Base-by-base conservation (phyloP, 2,888 invertebrate genomes). In the Lasioglossum figueresi region DNA sequence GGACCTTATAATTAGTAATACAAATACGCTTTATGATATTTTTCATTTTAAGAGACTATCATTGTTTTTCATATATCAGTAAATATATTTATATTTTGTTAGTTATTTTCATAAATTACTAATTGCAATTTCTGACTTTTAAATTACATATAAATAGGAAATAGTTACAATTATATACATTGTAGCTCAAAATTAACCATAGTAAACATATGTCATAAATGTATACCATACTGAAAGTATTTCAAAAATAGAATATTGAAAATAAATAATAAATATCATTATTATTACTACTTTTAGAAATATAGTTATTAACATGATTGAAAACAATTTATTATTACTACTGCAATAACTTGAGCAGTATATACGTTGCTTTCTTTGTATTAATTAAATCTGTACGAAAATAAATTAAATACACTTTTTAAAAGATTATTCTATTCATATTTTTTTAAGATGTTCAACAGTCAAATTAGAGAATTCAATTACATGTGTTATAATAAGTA, bases 401-500 rank as follows among this genome's bases (percentile, higher is more conserved):
- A 6, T 31, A 31, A n/a, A 40, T 40, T 52, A 40, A 31, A 37
- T n/a, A 52, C 19, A 70, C 37, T 37, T 40, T 23, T 52, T 40
- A 77, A n/a, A 4, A 52, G 3, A 45, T 45, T 3, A 52, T 70
- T 77, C 27, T 66, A 27, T 52, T 70, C 27, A 37, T 27, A 37
- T 16, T 37, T 70, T 70, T 23, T 52, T 6, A 2, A 52, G 8
- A 43, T 27, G 43, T 6, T 70, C 56, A 19, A 40, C 23, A 40
- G n/a, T 19, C 27, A 40, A 81, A 73, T 40, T 43, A 71, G 40
- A 71, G 8, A 27, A 23, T 77, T 66, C 19, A 34, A 34, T 34
- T 43, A 45, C n/a, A 43, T 59, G 52, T 43, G 56, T 31, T 27
- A 70, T 48, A 16, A 14, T 37, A 56, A 52, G 16, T 45, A 45